Evolutionary conservation across 2,888 invertebrate species (phyloP).

Genomic region (Neria commutata): DNA sequence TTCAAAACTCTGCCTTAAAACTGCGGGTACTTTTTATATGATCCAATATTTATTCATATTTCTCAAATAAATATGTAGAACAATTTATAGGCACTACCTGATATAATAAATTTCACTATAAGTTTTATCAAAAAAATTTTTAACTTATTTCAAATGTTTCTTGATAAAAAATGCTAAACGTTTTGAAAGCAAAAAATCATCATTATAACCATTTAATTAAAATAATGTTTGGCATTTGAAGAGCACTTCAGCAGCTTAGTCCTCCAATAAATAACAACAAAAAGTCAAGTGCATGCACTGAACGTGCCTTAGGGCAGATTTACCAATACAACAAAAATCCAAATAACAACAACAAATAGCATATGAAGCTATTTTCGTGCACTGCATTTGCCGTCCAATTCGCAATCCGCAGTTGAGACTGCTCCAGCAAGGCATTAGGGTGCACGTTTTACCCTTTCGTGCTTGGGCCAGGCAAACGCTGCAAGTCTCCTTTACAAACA

Average conservation of each 20-base stretch:
- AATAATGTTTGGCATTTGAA: background rate
- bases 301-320: constrained; percentile 14
- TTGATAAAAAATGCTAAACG: no score
- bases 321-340: constrained; percentile 8
- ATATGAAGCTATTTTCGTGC: background rate
- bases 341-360: background rate
- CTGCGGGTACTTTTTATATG: no score
- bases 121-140: no score
- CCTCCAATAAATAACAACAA: background rate
- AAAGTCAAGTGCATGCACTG: constrained; percentile 2
- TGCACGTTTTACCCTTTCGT: constrained; percentile 27
- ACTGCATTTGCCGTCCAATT: background rate
- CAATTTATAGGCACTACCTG: no score
- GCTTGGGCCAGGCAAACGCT: background rate
- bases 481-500: no score
- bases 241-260: background rate
- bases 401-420: constrained; percentile 53
- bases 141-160: no score
- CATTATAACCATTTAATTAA: no score
- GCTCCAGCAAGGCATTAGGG: constrained; percentile 34
- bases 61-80: no score
- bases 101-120: no score
- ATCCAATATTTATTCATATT: no score
- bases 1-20: no score
- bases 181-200: no score